Evolutionary conservation across 2,113 vertebrate genomes (phyloP).

Genomic region (Accipiter virgatus): DNA sequence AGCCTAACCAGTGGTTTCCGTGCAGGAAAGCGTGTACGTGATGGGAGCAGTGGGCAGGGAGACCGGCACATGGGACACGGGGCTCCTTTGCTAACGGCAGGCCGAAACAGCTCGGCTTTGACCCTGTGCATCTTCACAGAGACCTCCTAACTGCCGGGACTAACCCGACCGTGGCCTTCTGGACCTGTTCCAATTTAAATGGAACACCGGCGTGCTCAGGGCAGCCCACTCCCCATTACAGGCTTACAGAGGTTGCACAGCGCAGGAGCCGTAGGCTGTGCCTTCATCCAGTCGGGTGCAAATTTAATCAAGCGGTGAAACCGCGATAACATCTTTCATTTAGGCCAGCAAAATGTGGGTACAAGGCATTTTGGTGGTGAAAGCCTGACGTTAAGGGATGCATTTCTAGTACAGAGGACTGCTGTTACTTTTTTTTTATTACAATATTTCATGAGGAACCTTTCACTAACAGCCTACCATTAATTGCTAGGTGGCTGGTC

Average conservation of each 20-base stretch:
- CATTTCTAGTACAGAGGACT: neutral
- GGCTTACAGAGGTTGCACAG: neutral
- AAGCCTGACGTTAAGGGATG: neutral
- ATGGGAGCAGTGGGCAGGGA: neutral
- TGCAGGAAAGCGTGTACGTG: accelerated
- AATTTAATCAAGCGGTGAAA: neutral
- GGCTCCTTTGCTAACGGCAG: neutral
- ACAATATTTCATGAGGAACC: neutral
- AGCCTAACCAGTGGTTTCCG: neutral
- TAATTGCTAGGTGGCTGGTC: neutral
- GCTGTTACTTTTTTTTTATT: neutral
- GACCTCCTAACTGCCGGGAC: neutral
- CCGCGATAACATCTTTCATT: neutral
- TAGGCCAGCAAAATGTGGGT: neutral
- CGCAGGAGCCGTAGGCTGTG: neutral
- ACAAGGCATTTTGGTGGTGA: neutral
- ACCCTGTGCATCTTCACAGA: neutral
- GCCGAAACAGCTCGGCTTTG: neutral
- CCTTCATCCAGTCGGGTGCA: neutral
- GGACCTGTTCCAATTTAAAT: neutral
- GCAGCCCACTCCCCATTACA: neutral
- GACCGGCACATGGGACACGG: neutral
- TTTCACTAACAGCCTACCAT: neutral
- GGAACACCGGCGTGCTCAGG: neutral
- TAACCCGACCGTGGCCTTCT: neutral